phyloP scores from a whole-genome alignment of 2,888 invertebrate genomes.

The Pandemis cinnamomeana region DNA sequence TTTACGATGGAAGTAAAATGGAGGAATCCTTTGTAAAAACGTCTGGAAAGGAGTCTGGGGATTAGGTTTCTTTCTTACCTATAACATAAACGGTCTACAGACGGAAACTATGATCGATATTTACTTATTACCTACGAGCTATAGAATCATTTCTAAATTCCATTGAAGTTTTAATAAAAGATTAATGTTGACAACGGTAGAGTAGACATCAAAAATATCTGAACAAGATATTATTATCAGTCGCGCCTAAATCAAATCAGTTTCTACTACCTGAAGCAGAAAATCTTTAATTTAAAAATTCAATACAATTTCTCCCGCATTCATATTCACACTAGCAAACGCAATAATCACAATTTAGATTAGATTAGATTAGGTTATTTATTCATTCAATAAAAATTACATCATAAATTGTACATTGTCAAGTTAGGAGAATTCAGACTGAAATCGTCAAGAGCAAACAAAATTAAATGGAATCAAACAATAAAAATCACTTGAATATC shows the following conservation, averaged over 20 bases:
- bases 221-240: no score
- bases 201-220: no score
- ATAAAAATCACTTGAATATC: no score
- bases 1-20: slow-evolving; percentile 39
- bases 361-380: no score
- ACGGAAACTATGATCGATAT: not conserved
- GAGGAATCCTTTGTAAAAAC: slow-evolving; percentile 12
- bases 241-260: no score
- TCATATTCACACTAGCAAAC: not conserved
- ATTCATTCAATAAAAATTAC: no score
- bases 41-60: slow-evolving; percentile 26
- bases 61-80: slow-evolving; percentile 10
- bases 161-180: no score
- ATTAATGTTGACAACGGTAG: no score
- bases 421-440: no score
- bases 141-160: not conserved
- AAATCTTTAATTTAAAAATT: not conserved
- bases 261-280: not conserved
- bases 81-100: not conserved
- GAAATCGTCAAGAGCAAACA: no score
- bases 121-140: not conserved
- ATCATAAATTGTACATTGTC: no score
- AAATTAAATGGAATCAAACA: no score
- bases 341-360: not conserved
- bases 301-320: not conserved